Percentiles rank a stretch among this genome's conserved stretches.
phyloP scores from a whole-genome alignment of 2,113 vertebrate genomes.

The Phycodurus eques region DNA sequence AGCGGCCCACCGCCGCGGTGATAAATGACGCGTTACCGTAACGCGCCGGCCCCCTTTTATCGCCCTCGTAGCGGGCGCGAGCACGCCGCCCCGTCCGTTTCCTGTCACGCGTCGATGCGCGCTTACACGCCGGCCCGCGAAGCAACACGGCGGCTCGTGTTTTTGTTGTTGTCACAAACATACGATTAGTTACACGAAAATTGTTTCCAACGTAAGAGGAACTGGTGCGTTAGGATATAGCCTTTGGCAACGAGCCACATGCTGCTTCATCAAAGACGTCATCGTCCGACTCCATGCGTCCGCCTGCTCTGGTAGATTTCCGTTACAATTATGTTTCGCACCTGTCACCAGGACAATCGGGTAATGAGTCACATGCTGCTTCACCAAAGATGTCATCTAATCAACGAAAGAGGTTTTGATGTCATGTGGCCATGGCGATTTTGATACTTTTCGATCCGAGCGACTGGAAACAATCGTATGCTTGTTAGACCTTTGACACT shows the following conservation, averaged over 20 bases:
- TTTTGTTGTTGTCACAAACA: neutral
- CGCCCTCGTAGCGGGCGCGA: conserved; percentile 16
- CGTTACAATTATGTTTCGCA: too few species aligned
- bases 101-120: neutral
- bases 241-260: neutral
- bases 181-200: neutral
- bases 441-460: too few species aligned
- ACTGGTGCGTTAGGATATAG: too few species aligned
- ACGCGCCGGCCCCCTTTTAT: conserved; percentile 45
- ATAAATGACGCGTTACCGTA: conserved; percentile 63
- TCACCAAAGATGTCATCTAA: neutral
- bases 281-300: too few species aligned
- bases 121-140: neutral
- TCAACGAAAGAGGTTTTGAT: too few species aligned
- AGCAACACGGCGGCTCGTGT: neutral
- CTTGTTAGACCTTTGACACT: too few species aligned
- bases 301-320: too few species aligned
- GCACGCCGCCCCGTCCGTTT: conserved; percentile 3
- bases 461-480: too few species aligned
- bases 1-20: neutral
- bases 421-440: too few species aligned
- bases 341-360: neutral
- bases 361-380: neutral
- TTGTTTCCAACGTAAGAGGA: too few species aligned
- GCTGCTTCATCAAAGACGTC: neutral